phyloP scores from a whole-genome alignment of 2,113 vertebrate genomes.

The Strigops habroptila region DNA sequence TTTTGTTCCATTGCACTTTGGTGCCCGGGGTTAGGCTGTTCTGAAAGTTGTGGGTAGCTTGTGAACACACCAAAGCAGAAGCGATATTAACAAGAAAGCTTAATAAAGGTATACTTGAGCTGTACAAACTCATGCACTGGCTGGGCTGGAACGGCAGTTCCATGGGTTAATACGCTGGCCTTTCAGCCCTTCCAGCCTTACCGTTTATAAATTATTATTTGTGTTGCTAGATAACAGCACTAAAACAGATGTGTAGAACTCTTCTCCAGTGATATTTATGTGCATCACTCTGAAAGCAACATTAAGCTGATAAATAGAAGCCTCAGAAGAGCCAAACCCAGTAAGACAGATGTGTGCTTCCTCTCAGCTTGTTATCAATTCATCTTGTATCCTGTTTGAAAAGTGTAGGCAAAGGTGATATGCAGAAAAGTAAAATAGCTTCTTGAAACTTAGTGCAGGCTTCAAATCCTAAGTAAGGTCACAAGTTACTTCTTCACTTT shows the following conservation, averaged over 20 bases:
- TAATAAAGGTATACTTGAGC: neutral
- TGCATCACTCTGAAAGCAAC: constrained; percentile 20
- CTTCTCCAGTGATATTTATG: neutral
- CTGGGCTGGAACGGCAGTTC: neutral
- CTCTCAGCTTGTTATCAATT: constrained; percentile 15
- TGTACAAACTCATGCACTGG: neutral
- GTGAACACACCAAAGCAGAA: neutral
- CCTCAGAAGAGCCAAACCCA: neutral
- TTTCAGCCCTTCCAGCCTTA: neutral
- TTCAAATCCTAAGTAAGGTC: neutral
- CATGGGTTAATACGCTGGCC: neutral
- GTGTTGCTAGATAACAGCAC: constrained; percentile 3
- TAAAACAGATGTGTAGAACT: constrained; percentile 27
- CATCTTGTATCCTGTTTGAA: neutral
- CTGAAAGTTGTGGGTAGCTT: neutral
- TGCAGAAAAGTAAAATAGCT: neutral
- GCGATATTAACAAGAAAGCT: neutral
- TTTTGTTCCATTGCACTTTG: neutral
- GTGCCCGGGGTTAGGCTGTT: neutral
- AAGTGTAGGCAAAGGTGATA: constrained; percentile 10
- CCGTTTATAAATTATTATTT: constrained; percentile 42
- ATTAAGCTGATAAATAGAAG: constrained; percentile 45
- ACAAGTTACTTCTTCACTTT: neutral
- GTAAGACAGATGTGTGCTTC: constrained; percentile 8
- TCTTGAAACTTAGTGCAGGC: neutral